Base-by-base conservation (phyloP, 23 tunicate genomes). In the Styela plicata region DNA sequence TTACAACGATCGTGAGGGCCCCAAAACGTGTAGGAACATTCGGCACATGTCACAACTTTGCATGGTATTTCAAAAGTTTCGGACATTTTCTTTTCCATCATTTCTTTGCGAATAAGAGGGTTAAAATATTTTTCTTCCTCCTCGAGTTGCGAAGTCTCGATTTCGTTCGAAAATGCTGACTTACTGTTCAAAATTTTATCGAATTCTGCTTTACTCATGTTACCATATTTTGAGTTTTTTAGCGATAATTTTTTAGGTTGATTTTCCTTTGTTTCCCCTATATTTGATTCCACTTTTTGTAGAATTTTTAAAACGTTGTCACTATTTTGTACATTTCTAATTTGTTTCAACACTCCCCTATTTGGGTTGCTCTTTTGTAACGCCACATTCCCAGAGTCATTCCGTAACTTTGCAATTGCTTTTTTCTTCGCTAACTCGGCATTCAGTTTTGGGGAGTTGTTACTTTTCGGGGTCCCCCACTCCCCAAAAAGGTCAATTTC, bases 1-100 rank as follows among this genome's bases (percentile, higher is more conserved):
- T 91, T 87, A 83, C 97, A 91, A 3, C 91, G 69, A 24, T 87
- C 97, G 85, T 91, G 97, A 19, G 97, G 97, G 2, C 85, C 88
- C 97, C 97, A 91, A 76, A 91, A 91, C 31, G 97, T 91, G 63
- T 91, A 91, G 63, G 64, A 34, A 61, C 97, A 91, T 31, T 87
- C 85, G 75, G 69, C 79, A 78, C 97, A 91, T 32, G 91, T 79
- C 62, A 91, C 97, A 61, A 91, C 86, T 87, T 91, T 91, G 7
- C 79, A 24, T 1, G 91, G 26, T 16, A 86, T 57, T 71, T 91
- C 97, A 32, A 28, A 83, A 7, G 97, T 91, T 78, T 86, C 90
- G 29, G 85, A 84, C 97, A 91, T 91, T 61, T 91, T 91, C 69
- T 74, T 52, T 65, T 91, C 88, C 91, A 91, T 78, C 97, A 91